These are phyloP conservation scores for Zootoca vivipara DNA, from an alignment of 2,113 vertebrate species.

Conservation along the genomic window DNA sequence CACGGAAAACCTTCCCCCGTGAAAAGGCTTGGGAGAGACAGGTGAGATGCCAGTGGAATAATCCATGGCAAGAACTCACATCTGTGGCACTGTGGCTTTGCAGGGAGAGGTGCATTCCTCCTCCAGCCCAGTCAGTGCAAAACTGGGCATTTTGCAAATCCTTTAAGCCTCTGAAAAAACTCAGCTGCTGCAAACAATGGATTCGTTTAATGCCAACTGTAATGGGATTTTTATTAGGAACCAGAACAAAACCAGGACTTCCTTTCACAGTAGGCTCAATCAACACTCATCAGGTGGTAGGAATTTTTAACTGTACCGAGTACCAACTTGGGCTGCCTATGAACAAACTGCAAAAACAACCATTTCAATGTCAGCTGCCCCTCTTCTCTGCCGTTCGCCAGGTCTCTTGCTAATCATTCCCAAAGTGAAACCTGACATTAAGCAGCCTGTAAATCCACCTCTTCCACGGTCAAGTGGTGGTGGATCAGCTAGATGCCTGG, in stretches of 20 bases:
- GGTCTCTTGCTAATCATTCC: not conserved
- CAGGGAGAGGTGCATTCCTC: not conserved
- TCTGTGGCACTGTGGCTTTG: not conserved
- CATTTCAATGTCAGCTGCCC: not conserved
- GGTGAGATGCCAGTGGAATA: not conserved
- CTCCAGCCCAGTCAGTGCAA: not conserved
- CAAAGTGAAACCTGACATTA: not conserved
- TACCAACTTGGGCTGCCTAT: not conserved
- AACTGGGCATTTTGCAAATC: conserved; percentile 8
- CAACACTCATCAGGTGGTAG: conserved; percentile 27
- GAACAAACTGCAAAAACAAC: not conserved
- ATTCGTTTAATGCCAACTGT: conserved; percentile 23
- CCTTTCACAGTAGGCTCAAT: conserved; percentile 27
- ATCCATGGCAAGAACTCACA: not conserved
- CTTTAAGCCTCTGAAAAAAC: conserved; percentile 23
- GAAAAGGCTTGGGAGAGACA: not conserved
- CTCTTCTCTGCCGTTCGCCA: not conserved
- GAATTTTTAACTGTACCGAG: conserved; percentile 13
- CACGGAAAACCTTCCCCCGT: not conserved
- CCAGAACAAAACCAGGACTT: conserved; percentile 38
- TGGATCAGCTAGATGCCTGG: not conserved
- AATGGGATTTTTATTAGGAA: conserved; percentile 35
- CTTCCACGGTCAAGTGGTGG: not conserved
- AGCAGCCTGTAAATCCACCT: not conserved
- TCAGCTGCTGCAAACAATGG: conserved; percentile 18